Base-by-base conservation (phyloP, 2,888 invertebrate species). In the Ormyrus thymus region DNA sequence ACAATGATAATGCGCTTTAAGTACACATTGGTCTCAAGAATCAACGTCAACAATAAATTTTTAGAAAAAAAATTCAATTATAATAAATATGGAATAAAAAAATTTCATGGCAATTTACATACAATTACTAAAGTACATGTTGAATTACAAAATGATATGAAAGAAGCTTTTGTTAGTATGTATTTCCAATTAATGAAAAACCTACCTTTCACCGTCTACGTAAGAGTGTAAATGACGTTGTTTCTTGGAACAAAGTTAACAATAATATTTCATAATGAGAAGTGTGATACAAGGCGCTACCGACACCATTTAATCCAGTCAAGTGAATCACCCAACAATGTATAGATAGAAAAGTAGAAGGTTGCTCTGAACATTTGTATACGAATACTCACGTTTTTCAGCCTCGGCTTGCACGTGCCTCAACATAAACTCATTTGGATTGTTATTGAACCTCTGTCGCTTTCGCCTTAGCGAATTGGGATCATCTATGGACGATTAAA, bases 381-480 rank as follows among this genome's bases (percentile, higher is more conserved):
- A 69, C 81, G 83, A 83, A 87, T 90, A 92, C 92, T 92, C 91
- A 92, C 92, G 90, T 87, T 89, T 90, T 82, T 88, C 88, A 84
- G 90, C 90, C 84, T 90, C 90, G 81, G 90, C 89, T 86, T 91
- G 90, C 85, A 92, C 89, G 81, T 90, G 90, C 84, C 89, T 90
- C 86, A 92, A 88, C 84, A 91, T 86, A 86, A 89, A 91, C 85
- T 89, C 90, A 87, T 90, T 92, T 6, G 91, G 89, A 85, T 91
- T 91, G 85, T 88, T 91, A 77, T 74, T 78, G 89, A 90, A 90
- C 90, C 92, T 92, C 89, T 91, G 90, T 87, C 92, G 90, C 88
- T 93, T 93, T 89, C 92, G 92, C 91, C 92, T 93, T 89, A 92
- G 90, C 84, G 90, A 90, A 89, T 91, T 92, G 86, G 92, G 92